These are phyloP conservation scores for Brenthis daphne DNA, from an alignment of 2,888 invertebrate genomes.

Conservation along the genomic window DNA sequence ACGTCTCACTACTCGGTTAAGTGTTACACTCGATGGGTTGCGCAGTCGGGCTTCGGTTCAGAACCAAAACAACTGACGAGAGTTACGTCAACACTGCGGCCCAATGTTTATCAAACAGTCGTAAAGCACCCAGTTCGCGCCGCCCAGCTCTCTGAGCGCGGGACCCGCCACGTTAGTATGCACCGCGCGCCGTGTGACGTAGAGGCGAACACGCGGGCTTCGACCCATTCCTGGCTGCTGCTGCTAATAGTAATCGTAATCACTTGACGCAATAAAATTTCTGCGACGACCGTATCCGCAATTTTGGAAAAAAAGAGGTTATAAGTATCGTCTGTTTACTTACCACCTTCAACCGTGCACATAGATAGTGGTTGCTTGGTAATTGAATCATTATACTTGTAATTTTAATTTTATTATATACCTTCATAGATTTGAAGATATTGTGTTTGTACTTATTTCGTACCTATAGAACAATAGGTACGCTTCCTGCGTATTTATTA, in stretches of 20 bases:
- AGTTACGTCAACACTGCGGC: background rate
- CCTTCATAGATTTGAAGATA: too few species aligned
- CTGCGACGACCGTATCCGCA: background rate
- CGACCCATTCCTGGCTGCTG: constrained; percentile 8
- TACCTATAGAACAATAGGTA: too few species aligned
- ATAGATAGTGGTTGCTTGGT: too few species aligned
- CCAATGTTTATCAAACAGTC: constrained; percentile 5
- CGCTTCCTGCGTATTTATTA: background rate
- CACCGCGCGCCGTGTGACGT: constrained; percentile 5
- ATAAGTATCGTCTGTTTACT: too few species aligned
- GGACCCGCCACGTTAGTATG: constrained; percentile 17
- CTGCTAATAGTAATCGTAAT: constrained; percentile 4
- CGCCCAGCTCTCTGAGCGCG: background rate
- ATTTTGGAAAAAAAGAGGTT: background rate
- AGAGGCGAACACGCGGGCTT: background rate
- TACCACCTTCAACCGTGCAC: too few species aligned
- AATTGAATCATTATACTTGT: too few species aligned
- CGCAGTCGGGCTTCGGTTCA: background rate
- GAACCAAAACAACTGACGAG: background rate
- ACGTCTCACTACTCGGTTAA: background rate
- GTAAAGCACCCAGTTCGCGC: background rate
- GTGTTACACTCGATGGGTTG: background rate
- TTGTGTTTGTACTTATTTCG: too few species aligned
- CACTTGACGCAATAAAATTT: background rate
- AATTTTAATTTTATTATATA: too few species aligned